Conservation (phyloP, 53 echinoderm and acorn worm species). For the Hippasteria phrygiana region DNA sequence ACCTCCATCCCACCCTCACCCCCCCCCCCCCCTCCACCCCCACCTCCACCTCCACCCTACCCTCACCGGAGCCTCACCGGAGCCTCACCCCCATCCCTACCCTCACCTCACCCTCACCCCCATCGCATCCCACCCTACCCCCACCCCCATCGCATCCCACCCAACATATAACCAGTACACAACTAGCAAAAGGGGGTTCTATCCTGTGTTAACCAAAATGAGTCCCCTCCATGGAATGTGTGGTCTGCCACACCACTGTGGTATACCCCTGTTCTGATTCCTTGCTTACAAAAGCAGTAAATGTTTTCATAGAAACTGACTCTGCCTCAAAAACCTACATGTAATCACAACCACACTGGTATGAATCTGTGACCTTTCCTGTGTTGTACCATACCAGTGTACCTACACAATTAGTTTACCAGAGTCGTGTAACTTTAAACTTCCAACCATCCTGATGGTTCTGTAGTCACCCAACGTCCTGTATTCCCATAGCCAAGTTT, state of each 20-base stretch:
- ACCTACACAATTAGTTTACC: background rate
- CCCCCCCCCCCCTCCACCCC: too few species aligned
- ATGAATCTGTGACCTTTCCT: slow-evolving; percentile 9
- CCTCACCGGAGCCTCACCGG: too few species aligned
- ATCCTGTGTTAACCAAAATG: background rate
- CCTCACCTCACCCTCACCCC: too few species aligned
- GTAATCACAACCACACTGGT: background rate
- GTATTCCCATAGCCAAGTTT: too few species aligned
- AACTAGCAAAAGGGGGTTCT: background rate
- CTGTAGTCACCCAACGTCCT: background rate
- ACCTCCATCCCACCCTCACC: too few species aligned
- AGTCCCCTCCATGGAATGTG: background rate
- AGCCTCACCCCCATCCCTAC: too few species aligned
- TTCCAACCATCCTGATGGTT: background rate
- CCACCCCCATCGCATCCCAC: background rate
- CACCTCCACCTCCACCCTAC: too few species aligned
- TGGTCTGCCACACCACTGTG: too few species aligned
- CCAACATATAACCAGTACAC: background rate
- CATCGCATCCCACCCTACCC: background rate
- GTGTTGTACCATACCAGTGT: too few species aligned
- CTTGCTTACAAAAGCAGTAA: background rate
- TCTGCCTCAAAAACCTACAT: background rate
- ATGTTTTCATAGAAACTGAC: background rate
- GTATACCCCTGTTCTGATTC: background rate
- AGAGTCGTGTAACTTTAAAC: background rate